These are phyloP conservation scores for Amblyjoppa proteus DNA, from an alignment of 2,888 invertebrate species.

Conservation along the genomic window DNA sequence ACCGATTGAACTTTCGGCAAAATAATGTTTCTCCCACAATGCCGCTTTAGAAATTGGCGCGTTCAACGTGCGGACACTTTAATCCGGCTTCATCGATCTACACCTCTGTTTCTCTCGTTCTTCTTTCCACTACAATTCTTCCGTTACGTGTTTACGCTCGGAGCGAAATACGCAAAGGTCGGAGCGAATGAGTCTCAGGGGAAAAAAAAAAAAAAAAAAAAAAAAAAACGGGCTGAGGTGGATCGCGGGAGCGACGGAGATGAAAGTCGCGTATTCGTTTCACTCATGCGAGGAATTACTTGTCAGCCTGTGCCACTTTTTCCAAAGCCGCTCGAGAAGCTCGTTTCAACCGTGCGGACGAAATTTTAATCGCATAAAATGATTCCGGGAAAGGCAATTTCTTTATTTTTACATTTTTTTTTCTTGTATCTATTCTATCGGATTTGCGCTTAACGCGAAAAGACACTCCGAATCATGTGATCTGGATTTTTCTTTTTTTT, in stretches of 20 bases:
- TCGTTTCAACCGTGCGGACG: background rate
- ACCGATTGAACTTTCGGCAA: too few relatives aligned
- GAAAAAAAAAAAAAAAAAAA: background rate
- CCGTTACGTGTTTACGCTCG: slow-evolving; percentile 37
- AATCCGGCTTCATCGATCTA: slow-evolving; percentile 7
- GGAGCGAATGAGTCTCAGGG: slow-evolving; percentile 13
- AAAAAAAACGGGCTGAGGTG: background rate
- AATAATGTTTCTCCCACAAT: background rate
- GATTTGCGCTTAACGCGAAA: too few relatives aligned
- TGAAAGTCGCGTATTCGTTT: slow-evolving; percentile 26
- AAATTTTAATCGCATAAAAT: background rate
- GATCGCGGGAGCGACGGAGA: slow-evolving; percentile 1
- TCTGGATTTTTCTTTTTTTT: background rate
- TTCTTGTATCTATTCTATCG: too few relatives aligned
- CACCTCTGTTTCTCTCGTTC: background rate
- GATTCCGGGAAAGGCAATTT: background rate
- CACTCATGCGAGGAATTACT: slow-evolving; percentile 55
- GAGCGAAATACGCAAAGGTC: background rate
- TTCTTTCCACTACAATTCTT: slow-evolving; percentile 28
- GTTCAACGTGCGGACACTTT: background rate
- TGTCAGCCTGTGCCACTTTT: slow-evolving; percentile 45
- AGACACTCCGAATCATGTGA: too few relatives aligned
- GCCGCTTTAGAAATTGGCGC: too few relatives aligned
- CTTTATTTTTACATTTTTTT: background rate
- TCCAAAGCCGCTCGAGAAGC: background rate